Base-by-base conservation (phyloP, 1,140 invertebrate genomes). In the Philotrypesis tridentata region DNA sequence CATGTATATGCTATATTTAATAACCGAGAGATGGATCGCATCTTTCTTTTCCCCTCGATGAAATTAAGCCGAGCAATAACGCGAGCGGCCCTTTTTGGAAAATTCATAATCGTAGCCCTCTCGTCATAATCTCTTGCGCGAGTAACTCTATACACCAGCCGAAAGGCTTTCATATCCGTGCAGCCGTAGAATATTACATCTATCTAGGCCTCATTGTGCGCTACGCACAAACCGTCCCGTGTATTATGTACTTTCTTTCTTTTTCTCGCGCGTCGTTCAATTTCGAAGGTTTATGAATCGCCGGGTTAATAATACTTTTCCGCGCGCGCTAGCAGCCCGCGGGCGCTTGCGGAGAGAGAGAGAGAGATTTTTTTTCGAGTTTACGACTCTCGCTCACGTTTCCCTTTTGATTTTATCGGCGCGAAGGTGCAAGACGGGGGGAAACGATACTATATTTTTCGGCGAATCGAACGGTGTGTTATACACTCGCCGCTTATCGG, bases 401-500 rank as follows among this genome's bases (percentile, higher is more conserved):
- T n/a, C 17, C 48, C 29, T 11, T 27, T 6, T 14, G 70, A 72
- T 48, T 72, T 72, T 43, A 72, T 72, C 70, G n/a, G 23, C 12
- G 37, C 37, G 8, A 7, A 43, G 33, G 70, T 27, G 70, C 23
- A n/a, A n/a, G n/a, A n/a, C n/a, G n/a, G n/a, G n/a, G 37, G 48
- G 48, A 23, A 23, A 27, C 23, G 37, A 37, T 14, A 72, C 40
- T 11, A 72, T 72, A 72, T 72, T 72, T 72, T 72, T 72, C 11
- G 70, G 23, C n/a, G 37, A 37, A 48, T 25, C 48, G 23, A 72
- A 72, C 27, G 70, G 23, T 48, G n/a, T n/a, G n/a, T n/a, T n/a
- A n/a, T n/a, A n/a, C n/a, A n/a, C n/a, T 72, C n/a, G 21, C n/a
- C n/a, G n/a, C 23, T 72, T 72, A 72, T 72, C 70, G 25, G 70